Evolutionary conservation across 2,888 invertebrate genomes (phyloP).

Genomic region (Gymnocheta viridis): DNA sequence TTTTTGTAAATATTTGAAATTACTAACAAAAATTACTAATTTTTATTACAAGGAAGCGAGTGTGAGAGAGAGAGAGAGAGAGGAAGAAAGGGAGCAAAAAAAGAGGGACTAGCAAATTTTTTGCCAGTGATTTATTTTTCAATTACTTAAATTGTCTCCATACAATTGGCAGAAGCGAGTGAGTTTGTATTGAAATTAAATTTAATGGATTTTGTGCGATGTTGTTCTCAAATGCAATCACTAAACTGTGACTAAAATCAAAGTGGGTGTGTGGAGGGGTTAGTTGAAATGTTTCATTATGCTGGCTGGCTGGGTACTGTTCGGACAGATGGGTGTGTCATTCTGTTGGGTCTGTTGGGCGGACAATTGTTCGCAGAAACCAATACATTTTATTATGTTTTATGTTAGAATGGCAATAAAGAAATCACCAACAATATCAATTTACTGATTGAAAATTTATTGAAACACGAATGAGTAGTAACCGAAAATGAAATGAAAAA

Average conservation of each 20-base stretch:
- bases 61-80: not conserved
- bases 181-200: conserved; percentile 55
- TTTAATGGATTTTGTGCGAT: conserved; percentile 62
- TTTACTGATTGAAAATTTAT: conserved; percentile 82
- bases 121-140: conserved; percentile 60
- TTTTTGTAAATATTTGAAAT: not conserved
- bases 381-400: conserved; percentile 63
- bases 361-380: conserved; percentile 24
- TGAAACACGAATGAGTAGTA: conserved; percentile 70
- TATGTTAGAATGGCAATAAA: conserved; percentile 71
- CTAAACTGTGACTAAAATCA: conserved; percentile 54
- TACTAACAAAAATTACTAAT: conserved; percentile 50
- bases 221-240: conserved; percentile 41
- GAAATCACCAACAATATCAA: conserved; percentile 80
- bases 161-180: not conserved
- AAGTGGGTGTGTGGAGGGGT: conserved; percentile 2
- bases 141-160: conserved; percentile 67
- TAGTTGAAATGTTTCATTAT: conserved; percentile 3
- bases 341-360: conserved; percentile 19
- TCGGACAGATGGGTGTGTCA: conserved; percentile 62
- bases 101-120: not conserved
- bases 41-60: conserved; percentile 19
- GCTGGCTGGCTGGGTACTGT: too few relatives aligned
- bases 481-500: conserved; percentile 27
- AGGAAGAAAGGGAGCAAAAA: not conserved